These are phyloP conservation scores for Hoplodrina ambigua DNA, from an alignment of 2,888 invertebrate species.

Conservation along the genomic window DNA sequence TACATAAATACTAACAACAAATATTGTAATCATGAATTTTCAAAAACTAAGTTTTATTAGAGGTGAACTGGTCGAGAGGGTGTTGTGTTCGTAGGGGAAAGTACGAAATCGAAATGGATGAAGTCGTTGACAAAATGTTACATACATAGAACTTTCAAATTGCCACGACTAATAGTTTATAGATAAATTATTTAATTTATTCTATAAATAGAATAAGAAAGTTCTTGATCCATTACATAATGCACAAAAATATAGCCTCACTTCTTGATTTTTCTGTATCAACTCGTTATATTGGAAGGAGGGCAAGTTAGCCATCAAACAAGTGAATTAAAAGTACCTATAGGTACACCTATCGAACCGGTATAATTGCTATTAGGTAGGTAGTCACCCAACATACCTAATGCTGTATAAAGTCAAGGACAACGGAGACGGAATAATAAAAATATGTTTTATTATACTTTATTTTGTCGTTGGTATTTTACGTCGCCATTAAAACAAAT, in stretches of 20 bases:
- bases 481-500: not conserved
- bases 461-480: not conserved
- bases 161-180: not conserved
- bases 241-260: not conserved
- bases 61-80: not conserved
- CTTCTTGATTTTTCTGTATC: constrained; percentile 5
- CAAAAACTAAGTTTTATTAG: not conserved
- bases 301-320: constrained; percentile 13
- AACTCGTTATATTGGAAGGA: constrained; percentile 15
- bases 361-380: constrained; percentile 43
- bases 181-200: not conserved
- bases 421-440: constrained; percentile 4
- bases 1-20: not conserved
- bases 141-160: not conserved
- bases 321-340: constrained; percentile 17
- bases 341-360: constrained; percentile 1
- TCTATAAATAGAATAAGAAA: not conserved
- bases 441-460: not conserved
- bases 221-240: not conserved
- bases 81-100: not conserved
- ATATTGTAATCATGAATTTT: not conserved
- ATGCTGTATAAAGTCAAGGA: constrained; percentile 41
- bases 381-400: constrained; percentile 8
- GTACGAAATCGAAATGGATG: not conserved
- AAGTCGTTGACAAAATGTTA: not conserved